phyloP scores from a whole-genome alignment of 2,797 vertebrate genomes.

The Anas georgica region DNA sequence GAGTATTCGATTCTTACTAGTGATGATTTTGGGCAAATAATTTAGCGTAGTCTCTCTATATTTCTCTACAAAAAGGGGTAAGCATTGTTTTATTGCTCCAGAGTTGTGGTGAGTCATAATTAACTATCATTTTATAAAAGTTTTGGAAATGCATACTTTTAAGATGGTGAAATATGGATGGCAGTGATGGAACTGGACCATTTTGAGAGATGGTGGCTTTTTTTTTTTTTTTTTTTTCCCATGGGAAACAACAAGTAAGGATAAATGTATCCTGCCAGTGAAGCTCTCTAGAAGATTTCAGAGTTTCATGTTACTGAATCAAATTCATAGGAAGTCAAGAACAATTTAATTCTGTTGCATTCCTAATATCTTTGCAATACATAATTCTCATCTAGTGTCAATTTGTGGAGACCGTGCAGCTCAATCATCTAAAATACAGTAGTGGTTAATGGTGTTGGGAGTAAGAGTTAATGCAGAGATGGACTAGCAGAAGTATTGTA shows the following conservation, averaged over 20 bases:
- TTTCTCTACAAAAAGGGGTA: background rate
- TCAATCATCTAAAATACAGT: background rate
- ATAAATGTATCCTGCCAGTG: background rate
- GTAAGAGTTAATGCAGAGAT: background rate
- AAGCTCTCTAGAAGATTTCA: background rate
- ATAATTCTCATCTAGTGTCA: background rate
- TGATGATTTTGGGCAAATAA: background rate
- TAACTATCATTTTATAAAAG: background rate
- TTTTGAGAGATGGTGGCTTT: background rate
- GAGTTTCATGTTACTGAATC: background rate
- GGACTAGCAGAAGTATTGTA: background rate
- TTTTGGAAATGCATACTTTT: background rate
- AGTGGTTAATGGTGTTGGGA: background rate
- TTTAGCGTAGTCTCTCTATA: background rate
- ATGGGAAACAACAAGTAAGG: background rate
- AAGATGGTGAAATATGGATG: accelerated
- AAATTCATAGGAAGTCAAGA: background rate
- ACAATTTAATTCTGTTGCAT: background rate
- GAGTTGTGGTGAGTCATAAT: accelerated
- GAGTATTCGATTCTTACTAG: background rate
- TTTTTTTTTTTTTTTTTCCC: background rate
- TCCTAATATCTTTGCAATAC: background rate
- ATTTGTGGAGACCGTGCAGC: background rate
- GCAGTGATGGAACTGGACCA: background rate
- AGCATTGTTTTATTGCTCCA: background rate